These are phyloP conservation scores for Onychomys arenicola DNA, from an alignment of 2,797 vertebrate species.

Conservation along the genomic window DNA sequence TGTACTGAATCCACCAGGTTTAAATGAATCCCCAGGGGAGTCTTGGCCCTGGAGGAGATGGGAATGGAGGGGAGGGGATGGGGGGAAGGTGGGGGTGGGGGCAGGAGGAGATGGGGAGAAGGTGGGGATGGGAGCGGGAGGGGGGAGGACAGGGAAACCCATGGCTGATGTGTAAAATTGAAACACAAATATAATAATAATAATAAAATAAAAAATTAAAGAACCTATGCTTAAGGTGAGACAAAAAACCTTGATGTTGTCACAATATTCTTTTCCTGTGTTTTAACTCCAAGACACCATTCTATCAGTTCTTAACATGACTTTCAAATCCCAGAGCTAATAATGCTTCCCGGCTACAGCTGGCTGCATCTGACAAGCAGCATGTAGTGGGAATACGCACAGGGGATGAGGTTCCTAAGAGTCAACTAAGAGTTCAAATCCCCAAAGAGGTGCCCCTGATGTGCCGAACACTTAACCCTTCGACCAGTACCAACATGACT, in stretches of 20 bases:
- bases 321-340: slow-evolving; percentile 88
- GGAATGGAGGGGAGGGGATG: no score
- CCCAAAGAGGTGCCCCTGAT: slow-evolving; percentile 88
- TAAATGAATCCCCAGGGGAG: no score
- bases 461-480: slow-evolving; percentile 93
- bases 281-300: slow-evolving; percentile 83
- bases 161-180: no score
- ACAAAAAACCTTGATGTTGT: slow-evolving; percentile 71
- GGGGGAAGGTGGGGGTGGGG: no score
- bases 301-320: slow-evolving; percentile 80
- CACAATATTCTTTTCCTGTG: slow-evolving; percentile 68
- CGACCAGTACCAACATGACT: slow-evolving; percentile 89
- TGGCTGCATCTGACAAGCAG: slow-evolving; percentile 85
- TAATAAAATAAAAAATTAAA: slow-evolving; percentile 72
- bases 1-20: no score
- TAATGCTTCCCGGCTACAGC: slow-evolving; percentile 86
- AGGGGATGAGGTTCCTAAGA: slow-evolving; percentile 88
- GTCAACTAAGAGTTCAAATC: slow-evolving; percentile 87
- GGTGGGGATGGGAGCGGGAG: no score
- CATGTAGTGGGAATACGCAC: slow-evolving; percentile 84
- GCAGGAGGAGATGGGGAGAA: no score
- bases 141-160: no score
- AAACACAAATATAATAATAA: no score
- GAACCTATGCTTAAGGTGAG: slow-evolving; percentile 52
- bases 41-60: no score